These are phyloP conservation scores for Hycleus phaleratus DNA, from an alignment of 1,140 invertebrate species.

Conservation along the genomic window DNA sequence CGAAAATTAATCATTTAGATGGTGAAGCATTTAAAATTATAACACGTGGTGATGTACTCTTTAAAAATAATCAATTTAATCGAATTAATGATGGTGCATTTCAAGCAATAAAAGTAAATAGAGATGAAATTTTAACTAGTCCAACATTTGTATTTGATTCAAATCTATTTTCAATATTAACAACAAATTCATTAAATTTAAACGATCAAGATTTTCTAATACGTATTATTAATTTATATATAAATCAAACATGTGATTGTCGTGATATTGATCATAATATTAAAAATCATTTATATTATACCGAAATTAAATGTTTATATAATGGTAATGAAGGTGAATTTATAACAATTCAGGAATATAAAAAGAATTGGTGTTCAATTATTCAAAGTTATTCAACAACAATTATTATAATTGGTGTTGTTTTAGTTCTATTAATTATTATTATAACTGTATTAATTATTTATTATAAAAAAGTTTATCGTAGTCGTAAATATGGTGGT, in stretches of 20 bases:
- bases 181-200: conserved; percentile 50
- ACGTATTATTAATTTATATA: conserved; percentile 49
- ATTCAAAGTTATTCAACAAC: conserved; percentile 28
- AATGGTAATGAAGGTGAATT: conserved; percentile 16
- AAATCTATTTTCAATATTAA: conserved; percentile 52
- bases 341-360: conserved; percentile 29
- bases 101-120: conserved; percentile 48
- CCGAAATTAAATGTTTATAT: conserved; percentile 31
- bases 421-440: conserved; percentile 26
- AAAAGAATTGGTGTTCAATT: conserved; percentile 28
- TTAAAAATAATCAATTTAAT: conserved; percentile 57
- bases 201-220: conserved; percentile 48
- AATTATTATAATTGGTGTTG: conserved; percentile 27
- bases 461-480: conserved; percentile 31
- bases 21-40: conserved; percentile 56
- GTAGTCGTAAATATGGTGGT: conserved; percentile 38
- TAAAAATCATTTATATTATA: conserved; percentile 23
- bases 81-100: conserved; percentile 53
- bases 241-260: conserved; percentile 56
- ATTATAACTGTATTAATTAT: conserved; percentile 22
- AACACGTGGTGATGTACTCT: conserved; percentile 52
- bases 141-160: conserved; percentile 56
- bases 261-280: conserved; percentile 40
- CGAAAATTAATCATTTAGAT: conserved; percentile 49
- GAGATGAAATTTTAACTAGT: conserved; percentile 38